phyloP scores from a whole-genome alignment of 2,113 vertebrate genomes.

The Prietella phreatophila region DNA sequence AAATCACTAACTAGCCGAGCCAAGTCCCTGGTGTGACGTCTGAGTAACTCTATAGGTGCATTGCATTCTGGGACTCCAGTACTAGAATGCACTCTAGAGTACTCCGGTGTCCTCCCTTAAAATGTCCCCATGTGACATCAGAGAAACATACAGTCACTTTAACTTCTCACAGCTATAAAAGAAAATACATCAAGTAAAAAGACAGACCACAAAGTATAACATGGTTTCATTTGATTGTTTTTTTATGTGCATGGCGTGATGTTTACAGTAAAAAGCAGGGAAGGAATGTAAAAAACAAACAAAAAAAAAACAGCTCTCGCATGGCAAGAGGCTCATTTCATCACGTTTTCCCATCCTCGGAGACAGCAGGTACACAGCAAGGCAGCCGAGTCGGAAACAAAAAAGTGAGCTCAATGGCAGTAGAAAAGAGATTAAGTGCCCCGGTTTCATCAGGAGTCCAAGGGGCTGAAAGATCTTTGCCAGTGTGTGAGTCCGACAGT shows the following conservation, averaged over 20 bases:
- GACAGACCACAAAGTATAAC: slow-evolving; percentile 44
- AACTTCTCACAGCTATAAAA: not conserved
- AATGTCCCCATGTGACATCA: not conserved
- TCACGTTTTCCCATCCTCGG: slow-evolving; percentile 54
- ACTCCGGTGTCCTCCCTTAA: not conserved
- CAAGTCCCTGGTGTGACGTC: not conserved
- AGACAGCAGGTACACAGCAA: slow-evolving; percentile 66
- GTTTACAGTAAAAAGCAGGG: slow-evolving; percentile 71
- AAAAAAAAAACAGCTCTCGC: slow-evolving; percentile 62
- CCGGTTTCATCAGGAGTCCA: slow-evolving; percentile 39
- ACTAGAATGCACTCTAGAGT: not conserved
- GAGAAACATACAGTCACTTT: not conserved
- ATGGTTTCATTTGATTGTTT: slow-evolving; percentile 65
- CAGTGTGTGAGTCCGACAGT: slow-evolving; percentile 59
- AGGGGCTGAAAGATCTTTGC: slow-evolving; percentile 44
- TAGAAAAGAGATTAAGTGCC: slow-evolving; percentile 33
- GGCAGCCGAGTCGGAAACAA: slow-evolving; percentile 44
- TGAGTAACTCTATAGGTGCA: not conserved
- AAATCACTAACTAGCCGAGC: not conserved
- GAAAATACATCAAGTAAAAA: not conserved
- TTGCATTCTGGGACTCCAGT: not conserved
- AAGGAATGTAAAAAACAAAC: slow-evolving; percentile 60
- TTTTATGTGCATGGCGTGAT: slow-evolving; percentile 78
- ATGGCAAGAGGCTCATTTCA: slow-evolving; percentile 53
- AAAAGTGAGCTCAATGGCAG: slow-evolving; percentile 53